Evolutionary conservation across 1,140 invertebrate species (phyloP), one percentile per base, ranked within the genome.

Genomic region (Camponotus pennsylvanicus): DNA sequence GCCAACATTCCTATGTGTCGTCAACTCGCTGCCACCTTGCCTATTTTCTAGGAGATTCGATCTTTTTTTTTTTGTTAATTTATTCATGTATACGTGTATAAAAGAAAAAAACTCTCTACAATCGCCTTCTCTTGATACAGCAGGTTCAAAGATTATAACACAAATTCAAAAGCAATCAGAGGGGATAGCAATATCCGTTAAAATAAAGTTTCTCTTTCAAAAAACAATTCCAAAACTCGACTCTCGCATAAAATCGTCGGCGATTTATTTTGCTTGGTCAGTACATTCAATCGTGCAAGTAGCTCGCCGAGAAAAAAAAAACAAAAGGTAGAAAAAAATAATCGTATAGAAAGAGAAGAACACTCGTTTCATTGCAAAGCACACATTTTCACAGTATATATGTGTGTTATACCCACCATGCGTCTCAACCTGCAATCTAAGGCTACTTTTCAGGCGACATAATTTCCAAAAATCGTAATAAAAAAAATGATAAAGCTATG

Each of bases 321-420:
- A 69, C 66, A 69, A 75, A n/a, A 85, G 40, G 64, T 69, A 27
- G 8, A 32, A 61, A 64, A 27, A 45, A 52, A 40, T n/a, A 37
- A 27, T 70, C 61, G 49, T 82, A 52, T 52, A 90, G 49, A 59
- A 18, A 78, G 59, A 85, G 18, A 71, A 69, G 21, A 86, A n/a
- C 61, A 91, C 78, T 77, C 61, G 55, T 89, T 84, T 61, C 76
- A 77, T 90, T 78, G 49, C 76, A 88, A 83, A 87, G 69, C 71
- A 85, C 73, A 76, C 66, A n/a, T 85, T 66, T 66, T 71, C 27
- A 67, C 55, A 63, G 52, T 73, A 83, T 27, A 55, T 88, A 86
- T 66, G 73, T 80, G 45, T 69, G 55, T 80, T 86, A 85, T 88
- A 91, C 88, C 88, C 88, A 91, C 86, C 90, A 76, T 85, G n/a